Evolutionary conservation across 2,113 vertebrate genomes (phyloP).

Genomic region (Meles meles): DNA sequence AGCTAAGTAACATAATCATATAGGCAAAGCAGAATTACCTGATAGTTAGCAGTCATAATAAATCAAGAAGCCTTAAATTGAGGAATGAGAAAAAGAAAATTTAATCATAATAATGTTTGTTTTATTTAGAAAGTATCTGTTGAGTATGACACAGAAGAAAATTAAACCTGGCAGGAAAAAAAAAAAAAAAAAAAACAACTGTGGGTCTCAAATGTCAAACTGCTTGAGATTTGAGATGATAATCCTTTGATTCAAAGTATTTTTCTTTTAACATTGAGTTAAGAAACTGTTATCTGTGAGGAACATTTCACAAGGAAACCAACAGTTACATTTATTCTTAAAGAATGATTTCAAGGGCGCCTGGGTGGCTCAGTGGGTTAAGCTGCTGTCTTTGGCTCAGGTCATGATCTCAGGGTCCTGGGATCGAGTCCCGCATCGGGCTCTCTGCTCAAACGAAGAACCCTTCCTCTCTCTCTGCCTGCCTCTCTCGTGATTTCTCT

Average conservation of each 20-base stretch:
- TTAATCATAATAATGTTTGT: background rate
- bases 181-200: no score
- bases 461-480: no score
- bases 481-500: no score
- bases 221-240: background rate
- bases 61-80: background rate
- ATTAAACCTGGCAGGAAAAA: background rate
- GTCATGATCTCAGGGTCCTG: no score
- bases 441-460: no score
- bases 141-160: background rate
- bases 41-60: background rate
- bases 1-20: background rate
- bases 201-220: background rate
- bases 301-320: background rate
- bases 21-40: background rate
- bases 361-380: no score
- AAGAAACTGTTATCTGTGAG: background rate
- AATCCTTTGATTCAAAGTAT: background rate
- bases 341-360: background rate
- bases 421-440: no score
- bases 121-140: background rate
- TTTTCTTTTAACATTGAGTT: background rate
- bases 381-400: no score
- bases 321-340: background rate
- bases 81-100: background rate